phyloP scores from a whole-genome alignment of 2,797 vertebrate species.

The Crotalus adamanteus region DNA sequence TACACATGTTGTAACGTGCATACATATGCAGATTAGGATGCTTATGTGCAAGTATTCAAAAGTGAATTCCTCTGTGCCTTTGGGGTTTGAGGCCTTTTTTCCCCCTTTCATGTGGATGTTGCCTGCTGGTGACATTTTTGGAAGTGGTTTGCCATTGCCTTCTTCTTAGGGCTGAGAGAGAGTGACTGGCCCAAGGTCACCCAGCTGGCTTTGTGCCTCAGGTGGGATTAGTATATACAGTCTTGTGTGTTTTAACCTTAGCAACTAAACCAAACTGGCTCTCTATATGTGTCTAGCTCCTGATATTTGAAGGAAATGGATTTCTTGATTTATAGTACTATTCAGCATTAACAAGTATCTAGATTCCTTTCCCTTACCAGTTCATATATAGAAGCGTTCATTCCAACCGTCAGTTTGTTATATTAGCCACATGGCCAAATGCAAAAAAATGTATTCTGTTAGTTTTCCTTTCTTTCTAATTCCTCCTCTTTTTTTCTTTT shows the following conservation, averaged over 20 bases:
- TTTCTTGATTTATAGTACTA: conserved; percentile 35
- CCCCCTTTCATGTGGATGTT: neutral
- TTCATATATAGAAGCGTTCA: conserved; percentile 26
- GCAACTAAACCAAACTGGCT: neutral
- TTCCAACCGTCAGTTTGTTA: conserved; percentile 45
- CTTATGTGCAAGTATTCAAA: conserved; percentile 27
- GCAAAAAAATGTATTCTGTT: conserved; percentile 12
- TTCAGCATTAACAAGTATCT: conserved; percentile 27
- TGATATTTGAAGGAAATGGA: conserved; percentile 36
- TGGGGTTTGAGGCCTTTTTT: neutral
- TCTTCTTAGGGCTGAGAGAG: neutral
- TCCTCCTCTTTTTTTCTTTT: conserved; percentile 18
- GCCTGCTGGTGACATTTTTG: neutral
- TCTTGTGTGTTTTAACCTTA: neutral
- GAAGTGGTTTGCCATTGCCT: neutral
- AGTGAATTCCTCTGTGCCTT: conserved; percentile 21
- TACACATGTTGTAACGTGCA: neutral
- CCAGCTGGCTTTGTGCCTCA: neutral
- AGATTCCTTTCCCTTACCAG: conserved; percentile 3
- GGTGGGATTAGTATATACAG: neutral
- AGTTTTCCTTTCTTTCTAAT: conserved; percentile 29
- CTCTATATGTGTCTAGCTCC: conserved; percentile 19
- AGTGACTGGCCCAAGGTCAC: neutral
- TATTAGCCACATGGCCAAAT: conserved; percentile 11
- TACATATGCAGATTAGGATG: neutral